phyloP scores from a whole-genome alignment of 1,140 invertebrate genomes.

The Lanistes nyassanus region DNA sequence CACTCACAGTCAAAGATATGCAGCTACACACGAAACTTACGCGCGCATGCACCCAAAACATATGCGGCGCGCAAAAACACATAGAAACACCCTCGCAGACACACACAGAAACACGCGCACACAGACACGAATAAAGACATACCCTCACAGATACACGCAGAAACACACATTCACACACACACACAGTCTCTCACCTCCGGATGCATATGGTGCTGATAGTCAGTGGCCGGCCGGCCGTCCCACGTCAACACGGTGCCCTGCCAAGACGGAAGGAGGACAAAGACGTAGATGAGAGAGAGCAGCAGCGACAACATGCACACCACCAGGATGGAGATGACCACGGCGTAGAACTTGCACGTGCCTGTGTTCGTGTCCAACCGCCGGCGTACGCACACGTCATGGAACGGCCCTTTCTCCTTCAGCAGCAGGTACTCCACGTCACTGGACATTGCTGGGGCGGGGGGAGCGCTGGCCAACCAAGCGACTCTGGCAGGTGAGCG shows the following conservation, averaged over 20 bases:
- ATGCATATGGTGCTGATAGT: neutral
- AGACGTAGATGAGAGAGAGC: constrained; percentile 25
- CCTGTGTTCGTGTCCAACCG: constrained; percentile 8
- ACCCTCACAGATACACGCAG: neutral
- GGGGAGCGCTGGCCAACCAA: neutral
- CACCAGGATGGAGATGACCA: constrained; percentile 17
- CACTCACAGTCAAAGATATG: too few species aligned
- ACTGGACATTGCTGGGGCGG: neutral
- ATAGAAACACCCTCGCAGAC: neutral
- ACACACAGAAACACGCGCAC: neutral
- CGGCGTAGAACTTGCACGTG: constrained; percentile 24
- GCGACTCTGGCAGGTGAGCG: too few species aligned
- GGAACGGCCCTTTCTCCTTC: constrained; percentile 21
- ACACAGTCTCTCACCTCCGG: neutral
- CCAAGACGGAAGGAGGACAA: constrained; percentile 24
- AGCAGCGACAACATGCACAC: constrained; percentile 1
- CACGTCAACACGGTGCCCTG: constrained; percentile 1
- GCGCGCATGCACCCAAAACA: too few species aligned
- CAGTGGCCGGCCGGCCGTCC: neutral
- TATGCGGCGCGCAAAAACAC: too few species aligned
- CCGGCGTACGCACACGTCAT: constrained; percentile 19
- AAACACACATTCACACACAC: neutral
- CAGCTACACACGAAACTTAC: too few species aligned
- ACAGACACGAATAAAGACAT: neutral
- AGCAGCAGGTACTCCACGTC: constrained; percentile 24